Base-by-base conservation (phyloP, 2,113 vertebrate species). In the Anhinga anhinga region DNA sequence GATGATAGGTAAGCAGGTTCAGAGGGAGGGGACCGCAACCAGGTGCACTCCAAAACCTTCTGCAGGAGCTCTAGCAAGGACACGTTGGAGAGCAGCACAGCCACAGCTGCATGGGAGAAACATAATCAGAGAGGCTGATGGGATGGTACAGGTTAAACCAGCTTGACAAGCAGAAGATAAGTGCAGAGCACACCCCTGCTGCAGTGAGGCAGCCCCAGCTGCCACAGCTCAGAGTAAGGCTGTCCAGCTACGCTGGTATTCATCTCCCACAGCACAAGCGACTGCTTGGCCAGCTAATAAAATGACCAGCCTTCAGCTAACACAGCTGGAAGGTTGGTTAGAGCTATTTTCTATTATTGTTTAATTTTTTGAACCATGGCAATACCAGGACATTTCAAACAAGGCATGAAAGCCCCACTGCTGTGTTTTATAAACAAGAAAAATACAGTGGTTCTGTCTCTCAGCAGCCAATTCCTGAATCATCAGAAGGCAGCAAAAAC, bases 11-110 rank as follows among this genome's bases (percentile, higher is more conserved):
- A 56, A 77, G 62, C 67, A 88, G 69, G 53, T 76, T 88, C 89
- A 56, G 93, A 86, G 42, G 88, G 72, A 91, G 71, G 69, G 13
- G 93, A 89, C 53, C 45, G 65, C 82, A 78, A 76, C 97, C 98
- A 98, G 71, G 98, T 98, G 79, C 97, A 94, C 10, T 97, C 95
- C 71, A 99, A 95, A 88, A 98, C 67, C 67, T 98, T 98, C 98
- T 99, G 98, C 92, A 99, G 98, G 93, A 99, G 98, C 82, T 98
- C 98, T 56, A 99, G 97, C 95, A 99, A 98, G 84, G 98, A 85
- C 25, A 97, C 96, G 9, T 98, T 99, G 95, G 99, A 99, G 90
- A 99, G 98, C 91, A 99, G 96, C 96, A 99, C 98, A 73, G 98
- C 98, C 83, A 99, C 98, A 69, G 98, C 99, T 99, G 79, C 2